Percentiles rank a stretch among this genome's conserved stretches.
These are phyloP conservation scores for Entomobrya proxima DNA, from an alignment of 2,888 invertebrate species.

Conservation along the genomic window DNA sequence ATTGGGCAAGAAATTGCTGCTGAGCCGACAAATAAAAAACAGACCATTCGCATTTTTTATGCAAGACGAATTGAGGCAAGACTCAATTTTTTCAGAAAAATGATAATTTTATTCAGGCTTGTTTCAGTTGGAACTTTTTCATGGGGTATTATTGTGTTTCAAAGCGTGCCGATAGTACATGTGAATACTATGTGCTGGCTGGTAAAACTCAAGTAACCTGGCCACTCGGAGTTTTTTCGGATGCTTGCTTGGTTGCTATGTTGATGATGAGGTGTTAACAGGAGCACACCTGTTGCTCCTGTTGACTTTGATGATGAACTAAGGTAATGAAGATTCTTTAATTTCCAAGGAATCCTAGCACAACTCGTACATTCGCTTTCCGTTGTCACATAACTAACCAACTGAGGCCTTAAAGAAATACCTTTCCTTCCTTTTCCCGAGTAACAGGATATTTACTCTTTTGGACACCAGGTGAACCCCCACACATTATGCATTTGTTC, in stretches of 20 bases:
- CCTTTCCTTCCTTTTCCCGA: neutral
- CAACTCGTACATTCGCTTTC: neutral
- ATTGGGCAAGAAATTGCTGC: neutral
- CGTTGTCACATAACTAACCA: slow-evolving; percentile 51
- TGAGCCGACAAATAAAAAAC: slow-evolving; percentile 56
- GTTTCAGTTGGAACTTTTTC: slow-evolving; percentile 1
- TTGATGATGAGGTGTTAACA: slow-evolving; percentile 62
- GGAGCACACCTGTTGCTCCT: slow-evolving; percentile 64
- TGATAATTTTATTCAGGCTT: slow-evolving; percentile 27
- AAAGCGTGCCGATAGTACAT: slow-evolving; percentile 55
- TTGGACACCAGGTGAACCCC: neutral
- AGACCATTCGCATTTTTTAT: slow-evolving; percentile 20
- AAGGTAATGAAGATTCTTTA: neutral
- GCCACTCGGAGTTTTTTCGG: neutral
- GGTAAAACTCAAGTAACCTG: neutral
- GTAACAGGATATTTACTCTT: slow-evolving; percentile 35
- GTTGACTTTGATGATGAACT: neutral
- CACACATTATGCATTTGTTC: neutral
- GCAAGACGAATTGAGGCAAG: slow-evolving; percentile 48
- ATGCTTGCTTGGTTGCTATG: neutral
- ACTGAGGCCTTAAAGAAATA: too few relatives aligned
- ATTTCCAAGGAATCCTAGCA: neutral
- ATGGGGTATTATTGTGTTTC: slow-evolving; percentile 34
- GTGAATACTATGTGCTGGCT: too few relatives aligned
- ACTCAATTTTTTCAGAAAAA: slow-evolving; percentile 27